Conservation (phyloP, 1,140 invertebrate species). For the Caenorhabditis brenneri region DNA sequence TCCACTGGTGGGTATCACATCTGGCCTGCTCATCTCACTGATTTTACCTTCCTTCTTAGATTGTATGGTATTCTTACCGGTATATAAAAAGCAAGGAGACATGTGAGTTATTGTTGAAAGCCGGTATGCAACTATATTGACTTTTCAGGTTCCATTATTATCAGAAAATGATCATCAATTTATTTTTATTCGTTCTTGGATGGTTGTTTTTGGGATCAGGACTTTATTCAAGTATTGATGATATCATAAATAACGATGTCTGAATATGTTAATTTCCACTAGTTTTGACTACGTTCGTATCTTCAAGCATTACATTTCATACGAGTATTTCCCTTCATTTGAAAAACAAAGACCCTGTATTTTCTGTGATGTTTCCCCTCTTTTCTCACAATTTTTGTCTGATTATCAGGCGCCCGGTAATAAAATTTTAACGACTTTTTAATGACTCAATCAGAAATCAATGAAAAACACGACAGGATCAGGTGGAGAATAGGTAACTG, state of each 20-base stretch:
- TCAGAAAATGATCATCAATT: constrained; percentile 51
- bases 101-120: neutral
- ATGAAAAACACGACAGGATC: neutral
- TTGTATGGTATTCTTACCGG: constrained; percentile 59
- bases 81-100: constrained; percentile 49
- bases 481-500: neutral
- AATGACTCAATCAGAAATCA: neutral
- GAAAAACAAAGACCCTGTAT: neutral
- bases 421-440: constrained; percentile 13
- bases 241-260: constrained; percentile 36
- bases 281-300: neutral
- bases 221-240: constrained; percentile 62
- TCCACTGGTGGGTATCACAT: constrained; percentile 64
- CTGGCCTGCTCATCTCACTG: constrained; percentile 52
- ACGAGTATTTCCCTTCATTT: neutral
- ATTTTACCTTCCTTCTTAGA: constrained; percentile 63
- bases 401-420: neutral
- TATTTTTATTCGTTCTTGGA: constrained; percentile 58
- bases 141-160: constrained; percentile 36
- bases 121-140: no score
- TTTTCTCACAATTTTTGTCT: neutral
- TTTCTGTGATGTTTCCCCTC: constrained; percentile 6
- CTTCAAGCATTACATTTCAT: neutral
- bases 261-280: neutral
- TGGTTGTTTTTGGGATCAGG: constrained; percentile 67